phyloP scores from a whole-genome alignment of 2,113 vertebrate species.

The Pseudopodoces humilis region DNA sequence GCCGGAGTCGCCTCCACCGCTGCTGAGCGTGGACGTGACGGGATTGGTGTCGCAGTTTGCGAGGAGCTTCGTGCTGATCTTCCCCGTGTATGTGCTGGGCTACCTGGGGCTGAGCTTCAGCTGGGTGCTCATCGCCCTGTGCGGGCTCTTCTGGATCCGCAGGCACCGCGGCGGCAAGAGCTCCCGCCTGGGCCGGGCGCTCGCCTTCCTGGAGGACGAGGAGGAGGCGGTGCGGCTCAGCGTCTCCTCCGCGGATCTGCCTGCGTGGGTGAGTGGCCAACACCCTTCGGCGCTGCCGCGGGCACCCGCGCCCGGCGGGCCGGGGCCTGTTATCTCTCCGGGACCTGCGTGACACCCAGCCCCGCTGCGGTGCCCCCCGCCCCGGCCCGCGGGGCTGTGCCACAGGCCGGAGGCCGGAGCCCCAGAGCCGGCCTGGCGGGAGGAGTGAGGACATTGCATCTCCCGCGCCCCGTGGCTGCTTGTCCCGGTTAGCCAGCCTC shows the following conservation, averaged over 20 bases:
- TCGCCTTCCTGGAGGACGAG: constrained; percentile 89
- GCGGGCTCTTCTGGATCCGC: constrained; percentile 83
- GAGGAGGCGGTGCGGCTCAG: constrained; percentile 76
- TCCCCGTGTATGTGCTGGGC: constrained; percentile 90
- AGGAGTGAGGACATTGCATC: neutral
- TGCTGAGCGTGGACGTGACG: constrained; percentile 81
- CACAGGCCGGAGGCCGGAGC: neutral
- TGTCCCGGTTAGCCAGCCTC: neutral
- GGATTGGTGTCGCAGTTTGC: constrained; percentile 86
- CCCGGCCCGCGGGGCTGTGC: neutral
- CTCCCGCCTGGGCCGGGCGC: constrained; percentile 78
- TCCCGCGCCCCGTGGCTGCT: neutral
- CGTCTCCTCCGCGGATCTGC: constrained; percentile 83
- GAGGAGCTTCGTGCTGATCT: constrained; percentile 87
- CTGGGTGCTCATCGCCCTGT: constrained; percentile 90
- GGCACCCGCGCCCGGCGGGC: neutral
- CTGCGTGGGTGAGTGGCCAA: constrained; percentile 87
- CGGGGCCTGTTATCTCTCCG: neutral
- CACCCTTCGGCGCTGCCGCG: neutral
- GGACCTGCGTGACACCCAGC: neutral
- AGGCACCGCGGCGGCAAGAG: constrained; percentile 75
- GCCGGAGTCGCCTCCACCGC: constrained; percentile 51
- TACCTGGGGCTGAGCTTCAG: constrained; percentile 96
- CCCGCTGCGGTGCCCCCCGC: neutral
- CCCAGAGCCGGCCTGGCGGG: neutral